A percentile compares a stretch with the other conserved stretches of the same genome.
Conservation (phyloP, 1,140 invertebrate species). For the Hyphantria cunea region DNA sequence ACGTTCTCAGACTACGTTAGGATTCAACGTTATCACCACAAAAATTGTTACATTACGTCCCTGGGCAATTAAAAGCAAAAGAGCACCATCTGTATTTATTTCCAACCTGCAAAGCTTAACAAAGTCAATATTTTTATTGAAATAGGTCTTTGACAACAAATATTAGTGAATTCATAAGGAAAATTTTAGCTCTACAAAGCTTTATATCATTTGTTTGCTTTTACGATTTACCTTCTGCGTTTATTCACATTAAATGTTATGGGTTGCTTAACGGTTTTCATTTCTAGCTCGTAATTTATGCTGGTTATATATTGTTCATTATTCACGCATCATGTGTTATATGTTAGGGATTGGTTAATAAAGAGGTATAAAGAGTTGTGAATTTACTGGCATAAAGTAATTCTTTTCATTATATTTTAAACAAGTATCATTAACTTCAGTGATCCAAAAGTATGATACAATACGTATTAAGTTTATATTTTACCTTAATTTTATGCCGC, state of each 20-base stretch:
- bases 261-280: neutral
- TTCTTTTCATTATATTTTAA: no score
- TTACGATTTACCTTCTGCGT: neutral
- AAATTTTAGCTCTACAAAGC: neutral
- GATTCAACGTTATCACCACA: conserved; percentile 1
- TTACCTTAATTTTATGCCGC: no score
- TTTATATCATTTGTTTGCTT: neutral
- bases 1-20: neutral
- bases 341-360: no score
- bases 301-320: no score
- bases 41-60: conserved; percentile 5
- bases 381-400: no score
- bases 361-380: no score
- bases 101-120: neutral
- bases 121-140: conserved; percentile 3
- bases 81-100: conserved; percentile 1
- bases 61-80: conserved; percentile 8
- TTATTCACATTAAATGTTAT: conserved; percentile 1
- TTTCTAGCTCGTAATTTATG: no score
- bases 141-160: neutral
- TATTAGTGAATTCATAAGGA: neutral
- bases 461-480: no score
- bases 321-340: no score
- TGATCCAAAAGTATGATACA: no score
- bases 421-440: no score